These are phyloP conservation scores for Copidosoma floridanum DNA, from an alignment of 1,140 invertebrate genomes.

Conservation along the genomic window DNA sequence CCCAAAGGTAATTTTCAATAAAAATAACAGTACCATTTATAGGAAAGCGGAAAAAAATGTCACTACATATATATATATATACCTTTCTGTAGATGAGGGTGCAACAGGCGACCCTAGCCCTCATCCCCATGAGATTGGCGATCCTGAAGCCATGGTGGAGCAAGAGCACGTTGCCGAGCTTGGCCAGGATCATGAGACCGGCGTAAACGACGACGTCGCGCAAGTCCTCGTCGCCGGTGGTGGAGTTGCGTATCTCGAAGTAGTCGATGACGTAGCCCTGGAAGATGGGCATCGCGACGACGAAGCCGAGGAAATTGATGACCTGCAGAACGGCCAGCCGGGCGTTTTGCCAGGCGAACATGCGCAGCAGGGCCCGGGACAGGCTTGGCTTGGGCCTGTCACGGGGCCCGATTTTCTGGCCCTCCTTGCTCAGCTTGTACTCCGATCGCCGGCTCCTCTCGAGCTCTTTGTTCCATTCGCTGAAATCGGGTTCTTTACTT, in stretches of 20 bases:
- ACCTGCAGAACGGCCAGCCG: slow-evolving; percentile 48
- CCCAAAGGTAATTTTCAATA: no score
- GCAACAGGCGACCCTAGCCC: slow-evolving; percentile 60
- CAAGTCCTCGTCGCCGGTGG: slow-evolving; percentile 27
- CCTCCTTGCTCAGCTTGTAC: slow-evolving; percentile 49
- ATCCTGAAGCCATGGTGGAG: slow-evolving; percentile 54
- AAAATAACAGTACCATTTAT: no score
- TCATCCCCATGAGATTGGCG: slow-evolving; percentile 60
- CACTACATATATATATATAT: no score
- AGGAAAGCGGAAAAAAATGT: no score
- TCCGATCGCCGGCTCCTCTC: slow-evolving; percentile 40
- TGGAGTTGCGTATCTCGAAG: slow-evolving; percentile 46
- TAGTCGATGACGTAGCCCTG: slow-evolving; percentile 59
- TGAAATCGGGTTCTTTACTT: slow-evolving; percentile 35
- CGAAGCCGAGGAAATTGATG: slow-evolving; percentile 38
- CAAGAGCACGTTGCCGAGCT: slow-evolving; percentile 41
- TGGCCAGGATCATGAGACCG: slow-evolving; percentile 40
- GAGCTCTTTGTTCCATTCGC: slow-evolving; percentile 57
- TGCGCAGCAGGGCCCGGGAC: slow-evolving; percentile 47
- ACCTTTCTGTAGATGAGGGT: slow-evolving; percentile 67
- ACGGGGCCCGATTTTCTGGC: slow-evolving; percentile 42
- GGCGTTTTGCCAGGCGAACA: slow-evolving; percentile 53
- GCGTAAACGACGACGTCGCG: slow-evolving; percentile 48
- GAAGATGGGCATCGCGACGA: slow-evolving; percentile 54
- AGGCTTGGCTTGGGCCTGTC: slow-evolving; percentile 48